phyloP scores from a whole-genome alignment of 2,113 vertebrate species.

The Pedionomus torquatus region DNA sequence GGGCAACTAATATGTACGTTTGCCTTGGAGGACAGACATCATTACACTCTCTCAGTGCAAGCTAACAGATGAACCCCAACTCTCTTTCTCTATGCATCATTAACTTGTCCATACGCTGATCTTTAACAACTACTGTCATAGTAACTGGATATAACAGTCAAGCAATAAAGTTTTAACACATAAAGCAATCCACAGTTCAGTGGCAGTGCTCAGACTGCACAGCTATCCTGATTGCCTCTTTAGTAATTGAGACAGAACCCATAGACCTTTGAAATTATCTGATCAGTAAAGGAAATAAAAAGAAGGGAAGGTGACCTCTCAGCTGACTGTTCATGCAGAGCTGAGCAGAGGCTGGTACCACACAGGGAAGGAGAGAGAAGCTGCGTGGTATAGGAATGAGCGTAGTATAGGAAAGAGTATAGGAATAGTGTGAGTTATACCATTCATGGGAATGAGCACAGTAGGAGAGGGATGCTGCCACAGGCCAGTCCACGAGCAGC shows the following conservation, averaged over 20 bases:
- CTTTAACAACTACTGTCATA: neutral
- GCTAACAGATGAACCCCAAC: neutral
- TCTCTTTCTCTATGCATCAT: neutral
- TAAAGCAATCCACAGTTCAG: neutral
- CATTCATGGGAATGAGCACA: too few species aligned
- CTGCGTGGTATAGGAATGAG: too few species aligned
- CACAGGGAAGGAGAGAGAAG: neutral
- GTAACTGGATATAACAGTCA: neutral
- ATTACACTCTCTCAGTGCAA: neutral
- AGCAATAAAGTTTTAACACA: neutral
- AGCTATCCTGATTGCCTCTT: neutral
- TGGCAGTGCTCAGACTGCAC: neutral
- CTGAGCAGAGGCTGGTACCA: neutral
- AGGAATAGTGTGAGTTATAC: too few species aligned
- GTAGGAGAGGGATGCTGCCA: neutral
- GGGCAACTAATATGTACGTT: neutral
- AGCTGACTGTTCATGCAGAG: neutral
- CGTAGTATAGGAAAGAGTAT: too few species aligned
- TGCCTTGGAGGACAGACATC: neutral
- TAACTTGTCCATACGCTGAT: neutral
- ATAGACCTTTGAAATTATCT: neutral
- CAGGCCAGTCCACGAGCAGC: too few species aligned
- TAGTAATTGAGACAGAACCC: neutral
- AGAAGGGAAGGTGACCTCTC: neutral
- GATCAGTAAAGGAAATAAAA: neutral